Evolutionary conservation across 1,140 invertebrate species (phyloP).

Genomic region (Dolichoris vasculosae): DNA sequence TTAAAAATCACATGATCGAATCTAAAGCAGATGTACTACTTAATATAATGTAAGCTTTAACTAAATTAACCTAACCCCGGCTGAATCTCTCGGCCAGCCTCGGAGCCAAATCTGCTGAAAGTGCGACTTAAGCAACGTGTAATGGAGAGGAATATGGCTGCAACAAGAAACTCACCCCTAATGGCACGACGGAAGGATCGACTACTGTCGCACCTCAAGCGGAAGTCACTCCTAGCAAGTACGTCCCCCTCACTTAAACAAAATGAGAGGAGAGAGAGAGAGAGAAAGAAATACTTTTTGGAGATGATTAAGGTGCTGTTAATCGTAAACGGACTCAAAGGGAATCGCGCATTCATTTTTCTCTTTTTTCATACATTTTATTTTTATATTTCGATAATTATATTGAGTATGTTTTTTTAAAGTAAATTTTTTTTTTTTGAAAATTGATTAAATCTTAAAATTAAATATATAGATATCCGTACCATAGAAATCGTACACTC

Average conservation of each 20-base stretch:
- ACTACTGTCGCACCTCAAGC: conserved; percentile 84
- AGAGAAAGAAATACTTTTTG: neutral
- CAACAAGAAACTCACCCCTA: conserved; percentile 83
- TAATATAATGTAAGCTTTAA: conserved; percentile 34
- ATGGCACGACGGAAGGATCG: conserved; percentile 88
- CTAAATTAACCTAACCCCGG: conserved; percentile 67
- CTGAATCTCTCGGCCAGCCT: conserved; percentile 82
- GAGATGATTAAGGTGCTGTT: conserved; percentile 33
- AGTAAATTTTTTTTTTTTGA: neutral
- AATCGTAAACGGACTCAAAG: conserved; percentile 22
- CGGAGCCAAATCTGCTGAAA: conserved; percentile 97
- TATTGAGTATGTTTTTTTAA: too few relatives aligned
- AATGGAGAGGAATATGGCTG: conserved; percentile 85
- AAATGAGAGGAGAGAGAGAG: conserved; percentile 29
- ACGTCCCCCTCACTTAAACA: conserved; percentile 72
- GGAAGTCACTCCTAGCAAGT: conserved; percentile 86
- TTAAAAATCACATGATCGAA: conserved; percentile 13
- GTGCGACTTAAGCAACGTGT: conserved; percentile 96
- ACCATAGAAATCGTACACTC: too few relatives aligned
- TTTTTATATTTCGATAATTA: too few relatives aligned
- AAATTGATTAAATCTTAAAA: too few relatives aligned
- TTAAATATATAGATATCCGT: too few relatives aligned
- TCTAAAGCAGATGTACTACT: neutral
- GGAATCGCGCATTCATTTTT: conserved; percentile 35
- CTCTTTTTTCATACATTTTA: neutral